Evolutionary conservation across 2,888 invertebrate genomes (phyloP), one percentile per base, ranked within the genome.

Genomic region (Pollenia amentaria): DNA sequence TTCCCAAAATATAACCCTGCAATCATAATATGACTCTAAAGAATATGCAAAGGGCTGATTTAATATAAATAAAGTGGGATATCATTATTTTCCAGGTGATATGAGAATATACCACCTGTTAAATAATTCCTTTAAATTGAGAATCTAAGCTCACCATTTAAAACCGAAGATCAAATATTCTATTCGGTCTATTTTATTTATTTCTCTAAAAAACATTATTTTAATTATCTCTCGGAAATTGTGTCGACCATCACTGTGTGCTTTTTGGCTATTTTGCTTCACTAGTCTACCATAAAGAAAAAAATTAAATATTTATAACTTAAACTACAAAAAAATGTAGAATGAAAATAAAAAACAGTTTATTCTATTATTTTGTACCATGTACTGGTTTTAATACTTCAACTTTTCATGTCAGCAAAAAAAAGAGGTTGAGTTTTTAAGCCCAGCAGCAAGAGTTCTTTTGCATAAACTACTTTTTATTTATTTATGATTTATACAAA

Each of bases 221-320:
- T 29, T 29, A 12, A 6, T 29, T 57, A 44, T n/a, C 18, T 44
- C 8, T n/a, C 4, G 53, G 62, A 80, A 72, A 65, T 21, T 11
- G 69, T 53, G 60, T 75, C 3, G 6, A 18, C 11, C 11, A 2
- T 29, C 16, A 21, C 53, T 40, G 14, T 46, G 29, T 53, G 21
- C 21, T 60, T 14, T n/a, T 51, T 40, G 12, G 10, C 55, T 16
- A 65, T 75, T 64, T 65, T 40, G 18, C 40, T 48, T 14, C 7
- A 38, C 60, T 44, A 16, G 14, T 29, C 16, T 29, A 16, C 12
- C 3, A 9, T n/a, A 0, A 18, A 67, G 18, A 1, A n/a, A 76
- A 2, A 21, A 38, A 62, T 70, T 62, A 69, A 76, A 76, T 62
- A 82, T 70, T 82, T 76, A 82, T 62, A 69, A 53, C 53, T 76